These are phyloP conservation scores for Rhabdornis inornatus DNA, from an alignment of 2,113 vertebrate genomes.

Conservation along the genomic window DNA sequence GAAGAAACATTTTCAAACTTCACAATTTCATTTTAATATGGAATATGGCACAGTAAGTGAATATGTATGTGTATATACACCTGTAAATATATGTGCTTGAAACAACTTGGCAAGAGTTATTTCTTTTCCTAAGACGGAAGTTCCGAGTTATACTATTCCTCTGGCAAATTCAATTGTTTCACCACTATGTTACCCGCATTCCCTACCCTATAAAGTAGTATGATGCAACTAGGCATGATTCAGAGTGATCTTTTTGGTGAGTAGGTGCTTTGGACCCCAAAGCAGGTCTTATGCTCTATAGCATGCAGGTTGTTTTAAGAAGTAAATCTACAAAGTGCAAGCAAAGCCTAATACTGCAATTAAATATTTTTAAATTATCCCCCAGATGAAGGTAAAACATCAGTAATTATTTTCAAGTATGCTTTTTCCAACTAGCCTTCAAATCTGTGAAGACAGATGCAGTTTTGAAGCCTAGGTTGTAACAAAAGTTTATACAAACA, in stretches of 20 bases:
- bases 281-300: accelerated
- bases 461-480: neutral
- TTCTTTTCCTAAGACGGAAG: neutral
- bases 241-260: neutral
- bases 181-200: neutral
- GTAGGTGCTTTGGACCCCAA: neutral
- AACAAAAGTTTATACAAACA: neutral
- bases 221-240: neutral
- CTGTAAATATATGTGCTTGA: neutral
- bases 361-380: neutral
- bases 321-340: neutral
- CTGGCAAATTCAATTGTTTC: neutral
- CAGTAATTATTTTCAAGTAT: neutral
- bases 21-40: neutral
- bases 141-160: neutral
- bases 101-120: neutral
- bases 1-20: neutral
- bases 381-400: neutral
- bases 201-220: neutral
- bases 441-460: neutral
- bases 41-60: neutral
- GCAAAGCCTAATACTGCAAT: neutral
- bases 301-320: neutral
- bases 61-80: neutral
- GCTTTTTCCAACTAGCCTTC: neutral